These are phyloP conservation scores for Pterocles orientalis DNA, from an alignment of 2,113 vertebrate species.

Conservation along the genomic window DNA sequence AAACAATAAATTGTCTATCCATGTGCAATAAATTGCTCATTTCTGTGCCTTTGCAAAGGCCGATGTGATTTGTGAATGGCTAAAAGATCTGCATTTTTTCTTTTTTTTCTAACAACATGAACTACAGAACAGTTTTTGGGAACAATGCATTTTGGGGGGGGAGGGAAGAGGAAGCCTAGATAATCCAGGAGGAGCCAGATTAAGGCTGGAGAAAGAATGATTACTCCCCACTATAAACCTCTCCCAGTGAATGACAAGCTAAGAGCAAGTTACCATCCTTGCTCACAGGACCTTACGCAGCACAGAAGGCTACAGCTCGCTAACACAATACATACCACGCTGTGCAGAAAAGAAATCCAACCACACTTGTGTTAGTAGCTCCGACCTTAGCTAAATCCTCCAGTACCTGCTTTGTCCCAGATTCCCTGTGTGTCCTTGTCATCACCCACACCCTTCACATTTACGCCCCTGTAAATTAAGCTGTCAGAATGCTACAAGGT, in stretches of 20 bases:
- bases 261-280: not conserved
- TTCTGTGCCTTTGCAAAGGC: not conserved
- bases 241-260: not conserved
- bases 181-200: not conserved
- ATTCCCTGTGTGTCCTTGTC: not conserved
- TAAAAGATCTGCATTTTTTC: not conserved
- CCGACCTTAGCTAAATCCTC: not conserved
- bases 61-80: not conserved
- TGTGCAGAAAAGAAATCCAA: not conserved
- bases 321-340: not conserved
- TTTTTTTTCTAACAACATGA: not conserved
- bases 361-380: not conserved
- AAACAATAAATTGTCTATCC: conserved; percentile 14
- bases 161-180: not conserved
- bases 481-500: conserved; percentile 8
- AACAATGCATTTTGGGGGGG: not conserved
- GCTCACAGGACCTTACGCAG: not conserved
- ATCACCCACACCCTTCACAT: not conserved
- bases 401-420: not conserved
- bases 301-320: not conserved
- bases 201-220: not conserved
- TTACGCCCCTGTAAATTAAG: conserved; percentile 10
- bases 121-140: accelerated
- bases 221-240: not conserved
- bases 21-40: not conserved